Conservation (phyloP, 2,113 vertebrate species). For the Mastomys coucha region DNA sequence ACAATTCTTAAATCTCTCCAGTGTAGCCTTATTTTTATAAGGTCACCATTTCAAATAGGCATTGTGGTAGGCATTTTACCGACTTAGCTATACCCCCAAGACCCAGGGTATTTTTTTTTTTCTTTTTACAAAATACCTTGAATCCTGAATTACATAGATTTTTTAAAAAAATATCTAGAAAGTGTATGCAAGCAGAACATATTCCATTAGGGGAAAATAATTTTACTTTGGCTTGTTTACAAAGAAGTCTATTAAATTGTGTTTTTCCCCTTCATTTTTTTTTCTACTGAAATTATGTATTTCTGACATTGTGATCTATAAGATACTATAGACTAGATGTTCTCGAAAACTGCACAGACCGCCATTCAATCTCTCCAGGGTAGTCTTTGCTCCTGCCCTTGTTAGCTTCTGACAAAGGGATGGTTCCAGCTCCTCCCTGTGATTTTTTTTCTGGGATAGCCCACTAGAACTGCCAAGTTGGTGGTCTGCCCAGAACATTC, state of each 20-base stretch:
- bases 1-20: not conserved
- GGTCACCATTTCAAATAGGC: not conserved
- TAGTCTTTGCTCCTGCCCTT: not conserved
- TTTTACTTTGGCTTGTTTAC: conserved; percentile 40
- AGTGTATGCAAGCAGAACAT: not conserved
- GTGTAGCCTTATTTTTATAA: conserved; percentile 35
- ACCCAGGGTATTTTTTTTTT: not conserved
- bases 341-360: not conserved
- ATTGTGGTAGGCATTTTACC: too few relatives aligned
- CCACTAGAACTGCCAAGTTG: not conserved
- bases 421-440: not conserved
- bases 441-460: conserved; percentile 31
- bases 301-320: conserved; percentile 3
- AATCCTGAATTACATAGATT: not conserved
- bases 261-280: not conserved
- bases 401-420: not conserved
- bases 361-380: not conserved
- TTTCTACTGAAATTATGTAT: not conserved
- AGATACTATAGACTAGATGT: not conserved
- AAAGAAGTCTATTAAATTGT: not conserved
- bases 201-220: not conserved
- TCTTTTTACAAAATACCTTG: not conserved
- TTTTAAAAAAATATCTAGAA: not conserved
- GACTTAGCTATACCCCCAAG: not conserved
- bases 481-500: conserved; percentile 43